Evolutionary conservation across 2,797 vertebrate species (phyloP).

Genomic region (Xenentodon cancila): DNA sequence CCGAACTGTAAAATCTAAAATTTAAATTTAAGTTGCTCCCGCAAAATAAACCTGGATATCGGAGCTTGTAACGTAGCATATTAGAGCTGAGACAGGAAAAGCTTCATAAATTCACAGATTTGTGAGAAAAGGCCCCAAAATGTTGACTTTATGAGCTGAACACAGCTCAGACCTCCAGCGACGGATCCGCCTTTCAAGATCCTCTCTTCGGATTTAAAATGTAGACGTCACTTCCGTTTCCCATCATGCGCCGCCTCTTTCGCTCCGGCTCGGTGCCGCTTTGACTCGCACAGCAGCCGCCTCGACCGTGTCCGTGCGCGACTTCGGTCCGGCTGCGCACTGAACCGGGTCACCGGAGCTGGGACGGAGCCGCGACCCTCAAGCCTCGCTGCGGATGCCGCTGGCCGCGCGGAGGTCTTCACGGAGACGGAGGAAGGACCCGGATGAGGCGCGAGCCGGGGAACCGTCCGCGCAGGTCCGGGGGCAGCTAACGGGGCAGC

Average conservation of each 20-base stretch:
- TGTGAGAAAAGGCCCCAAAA: too few species aligned
- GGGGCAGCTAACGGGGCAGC: conserved; percentile 11
- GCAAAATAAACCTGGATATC: too few species aligned
- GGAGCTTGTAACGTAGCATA: too few species aligned
- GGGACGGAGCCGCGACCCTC: neutral
- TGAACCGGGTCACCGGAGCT: neutral
- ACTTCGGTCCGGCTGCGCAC: neutral
- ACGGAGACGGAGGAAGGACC: conserved; percentile 38
- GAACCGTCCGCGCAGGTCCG: conserved; percentile 19
- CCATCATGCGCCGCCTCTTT: conserved; percentile 36
- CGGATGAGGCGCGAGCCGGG: conserved; percentile 37
- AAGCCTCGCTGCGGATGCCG: conserved; percentile 34
- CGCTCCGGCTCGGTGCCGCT: neutral
- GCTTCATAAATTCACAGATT: too few species aligned
- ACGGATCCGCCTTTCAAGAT: too few species aligned
- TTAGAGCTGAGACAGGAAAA: too few species aligned
- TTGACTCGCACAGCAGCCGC: neutral
- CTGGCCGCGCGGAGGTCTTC: conserved; percentile 33
- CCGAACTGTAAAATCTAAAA: too few species aligned
- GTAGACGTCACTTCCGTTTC: conserved; percentile 8
- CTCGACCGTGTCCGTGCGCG: conserved; percentile 18
- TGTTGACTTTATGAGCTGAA: too few species aligned
- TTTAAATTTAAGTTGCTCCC: too few species aligned
- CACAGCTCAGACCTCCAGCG: too few species aligned
- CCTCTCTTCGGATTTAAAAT: neutral